A percentile compares a stretch with the other conserved stretches of the same genome.
phyloP scores from a whole-genome alignment of 1,140 invertebrate species.

The Oryctes rhinoceros region DNA sequence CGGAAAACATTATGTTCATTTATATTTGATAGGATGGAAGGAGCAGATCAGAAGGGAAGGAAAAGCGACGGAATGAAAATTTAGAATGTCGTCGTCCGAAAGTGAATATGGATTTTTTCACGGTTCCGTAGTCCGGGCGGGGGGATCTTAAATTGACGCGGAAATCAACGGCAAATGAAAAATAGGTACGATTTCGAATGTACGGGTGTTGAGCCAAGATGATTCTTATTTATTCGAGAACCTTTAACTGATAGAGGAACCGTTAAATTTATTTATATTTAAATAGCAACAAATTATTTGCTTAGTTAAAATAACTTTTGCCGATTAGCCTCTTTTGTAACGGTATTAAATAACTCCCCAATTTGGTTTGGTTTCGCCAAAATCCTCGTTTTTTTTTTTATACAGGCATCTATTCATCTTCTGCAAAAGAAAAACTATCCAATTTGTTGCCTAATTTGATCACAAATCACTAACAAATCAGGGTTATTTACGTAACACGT shows the following conservation, averaged over 20 bases:
- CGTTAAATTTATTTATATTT: too few species aligned
- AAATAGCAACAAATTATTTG: too few species aligned
- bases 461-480: conserved; percentile 53
- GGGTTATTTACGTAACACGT: conserved; percentile 47
- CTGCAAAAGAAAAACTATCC: conserved; percentile 42
- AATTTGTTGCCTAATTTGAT: conserved; percentile 51
- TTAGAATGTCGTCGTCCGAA: conserved; percentile 14
- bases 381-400: not conserved
- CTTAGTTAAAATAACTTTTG: too few species aligned
- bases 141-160: not conserved
- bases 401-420: not conserved
- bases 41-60: not conserved
- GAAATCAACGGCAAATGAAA: conserved; percentile 2
- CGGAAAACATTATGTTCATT: conserved; percentile 27
- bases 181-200: not conserved
- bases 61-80: not conserved
- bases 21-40: conserved; percentile 19
- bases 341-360: too few species aligned
- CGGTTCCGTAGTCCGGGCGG: not conserved
- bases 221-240: too few species aligned
- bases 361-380: not conserved
- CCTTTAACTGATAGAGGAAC: too few species aligned
- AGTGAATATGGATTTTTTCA: not conserved
- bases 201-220: too few species aligned
- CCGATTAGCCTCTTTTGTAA: too few species aligned